Conservation (phyloP, 1,140 invertebrate species). For the Zaprionus vittiger region DNA sequence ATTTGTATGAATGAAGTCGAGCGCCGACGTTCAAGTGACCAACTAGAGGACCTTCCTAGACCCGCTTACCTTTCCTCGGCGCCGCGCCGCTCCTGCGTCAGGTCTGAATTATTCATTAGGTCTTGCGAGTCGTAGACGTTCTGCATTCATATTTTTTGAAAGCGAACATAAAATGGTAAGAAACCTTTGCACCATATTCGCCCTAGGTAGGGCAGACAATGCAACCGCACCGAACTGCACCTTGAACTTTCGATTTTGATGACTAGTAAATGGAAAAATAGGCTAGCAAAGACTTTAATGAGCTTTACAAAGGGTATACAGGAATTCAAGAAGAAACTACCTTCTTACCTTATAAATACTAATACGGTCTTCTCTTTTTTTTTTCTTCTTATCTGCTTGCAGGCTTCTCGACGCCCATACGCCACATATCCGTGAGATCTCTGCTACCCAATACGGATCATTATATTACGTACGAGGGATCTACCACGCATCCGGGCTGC, state of each 20-base stretch:
- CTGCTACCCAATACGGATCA: conserved; percentile 94
- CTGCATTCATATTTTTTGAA: conserved; percentile 47
- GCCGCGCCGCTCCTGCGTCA: not conserved
- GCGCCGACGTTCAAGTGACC: conserved; percentile 57
- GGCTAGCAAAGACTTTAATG: not conserved
- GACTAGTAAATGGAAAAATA: not conserved
- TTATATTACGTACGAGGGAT: conserved; percentile 99
- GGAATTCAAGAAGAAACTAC: no score
- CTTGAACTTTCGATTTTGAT: conserved; percentile 62
- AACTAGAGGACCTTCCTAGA: conserved; percentile 3
- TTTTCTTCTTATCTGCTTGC: conserved; percentile 58
- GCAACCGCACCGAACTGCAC: conserved; percentile 33
- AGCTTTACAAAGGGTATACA: not conserved
- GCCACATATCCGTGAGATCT: conserved; percentile 92
- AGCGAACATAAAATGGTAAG: conserved; percentile 7
- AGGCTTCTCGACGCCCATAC: conserved; percentile 92
- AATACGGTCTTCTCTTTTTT: not conserved
- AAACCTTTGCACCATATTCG: not conserved
- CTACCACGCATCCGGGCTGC: conserved; percentile 96
- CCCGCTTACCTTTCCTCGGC: no score
- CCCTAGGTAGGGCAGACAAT: not conserved
- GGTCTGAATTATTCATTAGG: conserved; percentile 74
- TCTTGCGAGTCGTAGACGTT: conserved; percentile 43
- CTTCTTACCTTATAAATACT: no score
- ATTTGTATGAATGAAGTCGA: conserved; percentile 72